These are phyloP conservation scores for Helicoverpa armigera DNA, from an alignment of 1,140 invertebrate species.

Conservation along the genomic window DNA sequence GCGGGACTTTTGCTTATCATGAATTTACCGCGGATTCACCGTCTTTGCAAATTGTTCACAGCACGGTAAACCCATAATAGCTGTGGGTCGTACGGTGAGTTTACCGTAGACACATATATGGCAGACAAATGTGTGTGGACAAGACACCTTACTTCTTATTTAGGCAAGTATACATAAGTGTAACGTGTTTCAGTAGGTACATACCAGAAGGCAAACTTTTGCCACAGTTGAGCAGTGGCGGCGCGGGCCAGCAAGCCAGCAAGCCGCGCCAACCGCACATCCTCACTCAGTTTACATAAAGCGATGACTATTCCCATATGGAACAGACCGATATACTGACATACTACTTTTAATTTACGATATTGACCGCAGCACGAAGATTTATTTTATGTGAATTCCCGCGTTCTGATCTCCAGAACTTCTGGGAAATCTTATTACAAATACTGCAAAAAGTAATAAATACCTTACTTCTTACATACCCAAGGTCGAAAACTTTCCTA, in stretches of 20 bases:
- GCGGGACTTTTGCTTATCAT: no score
- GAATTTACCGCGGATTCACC: no score
- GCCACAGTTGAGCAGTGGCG: neutral
- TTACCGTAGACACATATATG: no score
- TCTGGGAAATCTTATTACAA: constrained; percentile 3
- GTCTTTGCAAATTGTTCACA: no score
- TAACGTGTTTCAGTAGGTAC: no score
- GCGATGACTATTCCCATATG: constrained; percentile 1
- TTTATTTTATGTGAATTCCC: constrained; percentile 37
- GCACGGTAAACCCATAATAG: no score
- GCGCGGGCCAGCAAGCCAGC: neutral
- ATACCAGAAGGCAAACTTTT: neutral
- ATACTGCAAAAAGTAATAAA: neutral
- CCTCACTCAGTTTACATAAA: neutral
- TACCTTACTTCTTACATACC: neutral
- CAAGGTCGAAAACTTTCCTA: neutral
- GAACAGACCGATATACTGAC: neutral
- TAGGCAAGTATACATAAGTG: no score
- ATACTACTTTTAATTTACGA: constrained; percentile 38
- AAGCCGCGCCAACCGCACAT: neutral
- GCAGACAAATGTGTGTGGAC: no score
- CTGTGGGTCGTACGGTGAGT: no score
- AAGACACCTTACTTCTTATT: no score
- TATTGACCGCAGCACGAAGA: constrained; percentile 15
- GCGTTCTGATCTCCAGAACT: constrained; percentile 3